phyloP scores from a whole-genome alignment of 2,888 invertebrate species.

The Lasius platythorax region DNA sequence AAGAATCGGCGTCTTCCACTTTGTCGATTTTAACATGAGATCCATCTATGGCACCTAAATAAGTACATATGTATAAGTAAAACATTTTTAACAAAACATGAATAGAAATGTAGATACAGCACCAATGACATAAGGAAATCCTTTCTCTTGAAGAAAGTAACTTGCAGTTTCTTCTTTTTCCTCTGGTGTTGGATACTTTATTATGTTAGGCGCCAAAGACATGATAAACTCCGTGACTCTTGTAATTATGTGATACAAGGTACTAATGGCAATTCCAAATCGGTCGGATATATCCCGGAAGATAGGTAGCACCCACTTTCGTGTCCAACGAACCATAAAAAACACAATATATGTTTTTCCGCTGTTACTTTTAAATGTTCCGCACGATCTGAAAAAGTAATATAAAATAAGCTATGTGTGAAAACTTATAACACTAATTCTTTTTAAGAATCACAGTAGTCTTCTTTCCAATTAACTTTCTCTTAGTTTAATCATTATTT shows the following conservation, averaged over 20 bases:
- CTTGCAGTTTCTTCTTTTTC: background rate
- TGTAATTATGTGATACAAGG: background rate
- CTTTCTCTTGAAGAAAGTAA: background rate
- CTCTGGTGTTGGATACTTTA: background rate
- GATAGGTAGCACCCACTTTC: background rate
- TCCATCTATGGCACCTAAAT: background rate
- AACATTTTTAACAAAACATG: background rate
- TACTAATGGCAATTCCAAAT: background rate
- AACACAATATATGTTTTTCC: conserved; percentile 17
- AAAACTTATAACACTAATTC: background rate
- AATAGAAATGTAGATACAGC: background rate
- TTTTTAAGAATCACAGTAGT: background rate
- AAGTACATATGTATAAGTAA: background rate
- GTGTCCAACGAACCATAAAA: conserved; percentile 4
- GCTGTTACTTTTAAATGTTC: too few relatives aligned
- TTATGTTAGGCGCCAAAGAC: background rate
- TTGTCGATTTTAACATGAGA: too few relatives aligned
- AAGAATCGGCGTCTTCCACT: background rate
- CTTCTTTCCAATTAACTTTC: background rate
- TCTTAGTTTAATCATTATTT: background rate
- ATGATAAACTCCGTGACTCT: background rate
- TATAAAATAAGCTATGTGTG: background rate
- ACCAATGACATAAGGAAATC: background rate
- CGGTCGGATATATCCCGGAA: background rate
- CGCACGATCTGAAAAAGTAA: background rate